These are phyloP conservation scores for Butorides virescens DNA, from an alignment of 2,113 vertebrate genomes.

Conservation along the genomic window DNA sequence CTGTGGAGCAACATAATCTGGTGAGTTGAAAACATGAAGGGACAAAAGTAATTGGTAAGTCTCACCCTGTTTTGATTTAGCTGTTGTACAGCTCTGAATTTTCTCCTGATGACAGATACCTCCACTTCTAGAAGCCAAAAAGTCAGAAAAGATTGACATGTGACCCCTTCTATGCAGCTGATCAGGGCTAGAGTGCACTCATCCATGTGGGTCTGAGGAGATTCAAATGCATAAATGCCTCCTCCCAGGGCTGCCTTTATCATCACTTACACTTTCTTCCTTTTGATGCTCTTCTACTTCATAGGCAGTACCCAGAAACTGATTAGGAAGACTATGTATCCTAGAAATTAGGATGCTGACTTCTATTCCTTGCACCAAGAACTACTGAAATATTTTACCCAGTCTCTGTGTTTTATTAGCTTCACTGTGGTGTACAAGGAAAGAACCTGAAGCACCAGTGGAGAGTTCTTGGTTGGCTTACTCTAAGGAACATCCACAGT, in stretches of 20 bases:
- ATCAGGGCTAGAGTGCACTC: not conserved
- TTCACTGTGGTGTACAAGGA: not conserved
- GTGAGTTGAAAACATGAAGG: not conserved
- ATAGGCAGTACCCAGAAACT: not conserved
- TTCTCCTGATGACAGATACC: not conserved
- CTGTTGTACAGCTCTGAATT: not conserved
- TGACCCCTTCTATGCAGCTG: not conserved
- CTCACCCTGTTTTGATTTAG: not conserved
- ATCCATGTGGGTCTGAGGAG: fast-evolving
- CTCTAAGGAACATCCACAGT: not conserved
- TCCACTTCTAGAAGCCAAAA: not conserved
- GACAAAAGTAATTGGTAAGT: not conserved
- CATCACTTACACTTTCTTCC: not conserved
- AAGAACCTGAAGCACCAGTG: not conserved
- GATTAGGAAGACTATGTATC: not conserved
- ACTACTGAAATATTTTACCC: not conserved
- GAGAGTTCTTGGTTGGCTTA: not conserved
- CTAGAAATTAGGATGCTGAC: not conserved
- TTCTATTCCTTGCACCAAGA: not conserved
- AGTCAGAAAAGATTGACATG: not conserved
- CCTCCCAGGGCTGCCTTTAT: not conserved
- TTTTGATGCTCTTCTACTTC: not conserved
- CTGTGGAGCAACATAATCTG: not conserved
- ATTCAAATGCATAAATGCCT: not conserved
- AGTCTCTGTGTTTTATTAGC: not conserved